Evolutionary conservation across 2,888 invertebrate species (phyloP), one percentile per base, ranked within the genome.

Genomic region (Melanargia galathea): DNA sequence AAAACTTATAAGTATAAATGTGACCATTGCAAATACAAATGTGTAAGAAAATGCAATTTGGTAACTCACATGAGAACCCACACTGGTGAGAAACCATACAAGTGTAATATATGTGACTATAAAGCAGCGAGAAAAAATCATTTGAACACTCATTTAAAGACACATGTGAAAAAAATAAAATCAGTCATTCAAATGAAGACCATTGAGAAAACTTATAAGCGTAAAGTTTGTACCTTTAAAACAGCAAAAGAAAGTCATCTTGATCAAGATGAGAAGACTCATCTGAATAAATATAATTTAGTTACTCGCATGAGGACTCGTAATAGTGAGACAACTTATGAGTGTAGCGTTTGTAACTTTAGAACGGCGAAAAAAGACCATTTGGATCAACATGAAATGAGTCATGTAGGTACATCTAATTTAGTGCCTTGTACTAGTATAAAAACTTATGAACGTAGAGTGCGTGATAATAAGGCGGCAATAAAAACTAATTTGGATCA

Each of bases 91-190:
- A 49, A 49, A 30, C 49, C 30, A 0, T 49, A 30, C 10, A 10
- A 49, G 10, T 49, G 49, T 16, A 16, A 16, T n/a, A 16, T 16
- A 6, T 48, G 48, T 24, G 26, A 26, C 7, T 30, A 30, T 49
- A 49, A 16, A 30, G 16, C 16, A 8, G 30, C 26, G 10, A 26
- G 10, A 2, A 49, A 49, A 16, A 8, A 7, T 4, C 16, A 16
- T 49, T 49, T 49, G 18, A 49, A 49, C 10, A 49, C 6, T 30
- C 49, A 49, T 16, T 2, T 46, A 2, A 20, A 46, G 46, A 46
- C 46, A 22, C 46, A 46, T 46, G 22, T 22, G 46, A 46, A 22
- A 4, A 46, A 22, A 46, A 13, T 13, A 10, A 48, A 24, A 13
- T 24, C 6, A 13, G 48, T 24, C n/a, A 6, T n/a, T 22, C 13